A percentile compares a stretch with the other conserved stretches of the same genome.
Conservation (phyloP, 2,113 vertebrate species). For the Crotalus viridis region DNA sequence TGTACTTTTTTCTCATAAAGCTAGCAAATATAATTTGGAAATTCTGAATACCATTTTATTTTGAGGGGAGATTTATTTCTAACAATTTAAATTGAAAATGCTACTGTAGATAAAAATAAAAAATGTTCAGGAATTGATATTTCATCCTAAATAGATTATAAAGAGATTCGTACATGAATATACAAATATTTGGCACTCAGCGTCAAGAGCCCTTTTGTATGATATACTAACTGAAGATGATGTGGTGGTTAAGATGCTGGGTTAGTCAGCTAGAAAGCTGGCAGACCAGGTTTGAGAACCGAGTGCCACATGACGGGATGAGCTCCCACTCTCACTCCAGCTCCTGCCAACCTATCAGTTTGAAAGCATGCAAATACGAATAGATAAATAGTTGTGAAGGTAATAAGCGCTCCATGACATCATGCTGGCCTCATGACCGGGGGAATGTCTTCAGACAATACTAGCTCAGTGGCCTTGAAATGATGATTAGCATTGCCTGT, state of each 20-base stretch:
- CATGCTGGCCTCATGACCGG: no score
- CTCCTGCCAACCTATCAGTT: not conserved
- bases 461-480: no score
- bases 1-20: not conserved
- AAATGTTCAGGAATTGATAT: not conserved
- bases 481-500: no score
- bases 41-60: not conserved
- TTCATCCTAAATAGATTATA: not conserved
- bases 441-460: no score
- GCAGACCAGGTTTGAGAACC: not conserved
- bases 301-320: not conserved
- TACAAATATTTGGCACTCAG: not conserved
- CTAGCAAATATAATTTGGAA: not conserved
- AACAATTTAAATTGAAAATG: not conserved
- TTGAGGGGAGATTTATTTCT: not conserved
- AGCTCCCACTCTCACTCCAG: not conserved
- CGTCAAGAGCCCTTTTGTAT: not conserved
- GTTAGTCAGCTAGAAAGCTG: not conserved
- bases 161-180: not conserved
- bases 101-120: not conserved
- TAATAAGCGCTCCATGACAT: no score
- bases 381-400: no score
- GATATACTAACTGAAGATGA: not conserved
- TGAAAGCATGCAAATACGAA: no score
- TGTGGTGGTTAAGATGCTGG: not conserved